A percentile compares a stretch with the other conserved stretches of the same genome.
These are phyloP conservation scores for Apeira syringaria DNA, from an alignment of 2,888 invertebrate genomes.

Conservation along the genomic window DNA sequence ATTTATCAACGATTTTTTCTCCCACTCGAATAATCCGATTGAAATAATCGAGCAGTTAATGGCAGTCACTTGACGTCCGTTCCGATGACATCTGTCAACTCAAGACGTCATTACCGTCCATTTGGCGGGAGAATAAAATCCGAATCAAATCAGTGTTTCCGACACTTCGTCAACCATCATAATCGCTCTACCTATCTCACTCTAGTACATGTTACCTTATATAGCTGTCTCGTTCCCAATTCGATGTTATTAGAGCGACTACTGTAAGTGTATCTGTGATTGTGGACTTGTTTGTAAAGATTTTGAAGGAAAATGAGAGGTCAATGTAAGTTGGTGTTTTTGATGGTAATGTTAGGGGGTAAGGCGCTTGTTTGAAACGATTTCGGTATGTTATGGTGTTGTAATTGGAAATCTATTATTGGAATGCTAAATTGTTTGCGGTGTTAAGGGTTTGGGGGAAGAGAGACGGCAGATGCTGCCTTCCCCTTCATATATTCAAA, in stretches of 20 bases:
- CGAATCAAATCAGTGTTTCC: conserved; percentile 50
- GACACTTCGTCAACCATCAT: conserved; percentile 57
- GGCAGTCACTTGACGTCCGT: conserved; percentile 34
- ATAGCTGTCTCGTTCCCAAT: conserved; percentile 52
- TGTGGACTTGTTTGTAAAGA: not conserved
- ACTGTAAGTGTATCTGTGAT: conserved; percentile 15
- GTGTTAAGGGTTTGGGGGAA: conserved; percentile 24
- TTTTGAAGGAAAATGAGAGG: conserved; percentile 8
- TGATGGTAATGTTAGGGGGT: conserved; percentile 25
- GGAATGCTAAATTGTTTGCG: conserved; percentile 33
- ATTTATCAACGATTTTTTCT: conserved; percentile 3
- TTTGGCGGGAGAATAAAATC: conserved; percentile 48
- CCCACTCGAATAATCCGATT: conserved; percentile 17
- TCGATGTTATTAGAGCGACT: conserved; percentile 48
- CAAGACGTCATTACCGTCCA: conserved; percentile 64
- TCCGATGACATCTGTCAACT: conserved; percentile 64
- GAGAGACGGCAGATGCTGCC: conserved; percentile 2
- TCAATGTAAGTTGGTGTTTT: conserved; percentile 15
- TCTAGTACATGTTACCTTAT: conserved; percentile 21
- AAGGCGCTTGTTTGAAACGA: conserved; percentile 32
- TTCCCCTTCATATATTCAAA: too few species aligned
- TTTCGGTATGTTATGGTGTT: conserved; percentile 28
- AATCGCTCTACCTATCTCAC: conserved; percentile 40
- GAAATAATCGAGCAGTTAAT: conserved; percentile 32
- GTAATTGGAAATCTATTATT: conserved; percentile 40